Evolutionary conservation across 2,888 invertebrate species (phyloP), one percentile per base, ranked within the genome.

Genomic region (Amblyteles armatorius): DNA sequence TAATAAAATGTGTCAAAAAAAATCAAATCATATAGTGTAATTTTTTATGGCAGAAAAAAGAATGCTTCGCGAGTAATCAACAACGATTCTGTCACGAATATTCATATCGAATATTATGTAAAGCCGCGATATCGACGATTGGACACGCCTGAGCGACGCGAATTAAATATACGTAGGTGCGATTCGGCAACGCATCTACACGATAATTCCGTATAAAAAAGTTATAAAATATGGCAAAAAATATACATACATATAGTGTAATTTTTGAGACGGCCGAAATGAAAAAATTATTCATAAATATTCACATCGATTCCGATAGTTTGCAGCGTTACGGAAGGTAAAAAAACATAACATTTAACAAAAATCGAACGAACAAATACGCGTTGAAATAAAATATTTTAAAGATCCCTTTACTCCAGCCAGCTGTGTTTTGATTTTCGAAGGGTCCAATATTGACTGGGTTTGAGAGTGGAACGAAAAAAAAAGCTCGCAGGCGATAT

Each of bases 41-140:
- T 40, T 40, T 11, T 40, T 2, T 29, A 40, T 40, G 40, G 9
- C 40, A 11, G 3, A 40, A 11, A 29, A 5, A 33, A 33, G 26
- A 40, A 40, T 40, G 40, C 40, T 40, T 40, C 40, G 29, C 29
- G 29, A 29, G 5, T 29, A 29, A 5, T 29, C 4, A 29, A 29
- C 29, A 29, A 4, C 29, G 29, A 29, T 29, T 29, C 29, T 29
- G 29, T 29, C 29, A 11, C 40, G 40, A 40, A 40, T 40, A 40
- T 40, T 40, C 40, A 40, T 2, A 40, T 40, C 5, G 40, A 11
- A 63, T 84, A 0, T 89, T 88, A 87, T 85, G 83, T 86, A 60
- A 65, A 86, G 82, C 81, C 88, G 89, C 87, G 88, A 90, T 90
- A 91, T 90, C 90, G 87, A 84, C 85, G 84, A 89, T 89, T 88